Evolutionary conservation across 2,888 invertebrate genomes (phyloP).

Genomic region (Heteropelma amictum): DNA sequence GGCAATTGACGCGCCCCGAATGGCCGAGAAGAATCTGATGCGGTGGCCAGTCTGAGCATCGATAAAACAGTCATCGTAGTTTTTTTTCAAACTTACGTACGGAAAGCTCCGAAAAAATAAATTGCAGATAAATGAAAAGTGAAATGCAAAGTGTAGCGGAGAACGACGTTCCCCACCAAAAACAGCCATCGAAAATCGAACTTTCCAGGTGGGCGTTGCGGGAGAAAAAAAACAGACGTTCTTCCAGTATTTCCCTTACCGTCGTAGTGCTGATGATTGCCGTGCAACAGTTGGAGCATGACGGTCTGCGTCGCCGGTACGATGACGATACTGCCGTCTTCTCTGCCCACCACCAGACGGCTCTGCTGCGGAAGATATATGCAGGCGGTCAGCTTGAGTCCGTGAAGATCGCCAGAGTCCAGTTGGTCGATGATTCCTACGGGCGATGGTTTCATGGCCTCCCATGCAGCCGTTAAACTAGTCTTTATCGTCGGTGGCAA

Average conservation of each 20-base stretch:
- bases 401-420: conserved; percentile 85
- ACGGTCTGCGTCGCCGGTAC: conserved; percentile 97
- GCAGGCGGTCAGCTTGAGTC: conserved; percentile 92
- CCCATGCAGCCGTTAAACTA: conserved; percentile 93
- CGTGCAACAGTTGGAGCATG: conserved; percentile 93
- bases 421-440: conserved; percentile 95
- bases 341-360: conserved; percentile 94
- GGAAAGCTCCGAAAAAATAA: no score
- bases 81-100: not conserved
- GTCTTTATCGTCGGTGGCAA: conserved; percentile 89
- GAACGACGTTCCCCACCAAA: no score
- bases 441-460: conserved; percentile 90
- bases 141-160: no score
- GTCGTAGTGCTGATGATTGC: conserved; percentile 89
- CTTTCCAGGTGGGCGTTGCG: no score
- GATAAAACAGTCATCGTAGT: not conserved
- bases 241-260: conserved; percentile 78
- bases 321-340: conserved; percentile 97
- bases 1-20: conserved; percentile 94
- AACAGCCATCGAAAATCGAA: no score
- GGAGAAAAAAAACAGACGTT: not conserved
- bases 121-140: no score
- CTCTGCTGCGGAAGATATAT: conserved; percentile 97
- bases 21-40: conserved; percentile 94
- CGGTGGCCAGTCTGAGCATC: conserved; percentile 88